Conservation (phyloP, 2,888 invertebrate genomes). For the Caenorhabditis becei region DNA sequence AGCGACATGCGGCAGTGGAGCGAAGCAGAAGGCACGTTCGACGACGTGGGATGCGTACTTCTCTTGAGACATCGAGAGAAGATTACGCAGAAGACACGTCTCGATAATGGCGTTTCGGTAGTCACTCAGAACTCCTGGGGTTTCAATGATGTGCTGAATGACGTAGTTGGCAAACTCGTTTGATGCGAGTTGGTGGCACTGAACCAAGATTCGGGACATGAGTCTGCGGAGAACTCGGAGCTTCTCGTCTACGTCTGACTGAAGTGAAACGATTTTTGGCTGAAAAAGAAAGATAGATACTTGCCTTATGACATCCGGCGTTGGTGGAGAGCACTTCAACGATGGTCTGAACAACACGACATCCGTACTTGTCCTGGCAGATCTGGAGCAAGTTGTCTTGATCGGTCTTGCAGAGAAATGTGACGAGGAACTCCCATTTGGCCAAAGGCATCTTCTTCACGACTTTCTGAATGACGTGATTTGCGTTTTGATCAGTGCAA, state of each 20-base stretch:
- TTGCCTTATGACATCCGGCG: constrained; percentile 79
- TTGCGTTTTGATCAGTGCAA: constrained; percentile 72
- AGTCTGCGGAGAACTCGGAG: constrained; percentile 36
- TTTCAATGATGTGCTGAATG: constrained; percentile 72
- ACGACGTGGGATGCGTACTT: constrained; percentile 78
- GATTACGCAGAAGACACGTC: constrained; percentile 70
- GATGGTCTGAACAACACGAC: constrained; percentile 65
- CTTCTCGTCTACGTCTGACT: constrained; percentile 59
- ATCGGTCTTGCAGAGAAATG: constrained; percentile 59
- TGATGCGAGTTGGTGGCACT: constrained; percentile 63
- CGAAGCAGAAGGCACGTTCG: constrained; percentile 72
- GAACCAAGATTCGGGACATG: constrained; percentile 48
- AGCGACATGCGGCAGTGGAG: constrained; percentile 51
- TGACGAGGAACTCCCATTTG: constrained; percentile 51
- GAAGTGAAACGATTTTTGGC: constrained; percentile 72
- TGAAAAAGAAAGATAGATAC: constrained; percentile 79
- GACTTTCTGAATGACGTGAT: constrained; percentile 71
- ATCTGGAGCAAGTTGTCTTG: constrained; percentile 60
- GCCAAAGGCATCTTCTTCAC: constrained; percentile 41
- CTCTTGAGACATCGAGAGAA: constrained; percentile 75
- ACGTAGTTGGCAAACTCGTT: constrained; percentile 78
- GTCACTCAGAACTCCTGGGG: constrained; percentile 55
- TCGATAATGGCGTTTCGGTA: constrained; percentile 72
- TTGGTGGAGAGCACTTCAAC: constrained; percentile 76
- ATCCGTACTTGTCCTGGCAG: constrained; percentile 71